phyloP scores from a whole-genome alignment of 2,113 vertebrate genomes.

The Polyodon spathula region DNA sequence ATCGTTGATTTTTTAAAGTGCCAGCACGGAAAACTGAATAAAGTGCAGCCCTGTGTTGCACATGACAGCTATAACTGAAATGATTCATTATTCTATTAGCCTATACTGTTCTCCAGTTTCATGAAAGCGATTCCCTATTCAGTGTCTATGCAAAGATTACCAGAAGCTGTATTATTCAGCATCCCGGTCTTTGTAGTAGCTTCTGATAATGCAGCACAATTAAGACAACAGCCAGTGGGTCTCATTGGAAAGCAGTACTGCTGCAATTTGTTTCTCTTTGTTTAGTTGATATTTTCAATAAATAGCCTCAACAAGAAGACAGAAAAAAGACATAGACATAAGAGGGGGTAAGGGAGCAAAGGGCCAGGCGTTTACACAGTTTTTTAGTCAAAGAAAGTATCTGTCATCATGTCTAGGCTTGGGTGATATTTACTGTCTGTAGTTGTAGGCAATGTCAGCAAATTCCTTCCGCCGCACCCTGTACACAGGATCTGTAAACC shows the following conservation, averaged over 20 bases:
- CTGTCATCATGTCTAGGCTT: neutral
- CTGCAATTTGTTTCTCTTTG: slow-evolving; percentile 47
- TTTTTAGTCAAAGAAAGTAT: no score
- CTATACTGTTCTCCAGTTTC: slow-evolving; percentile 37
- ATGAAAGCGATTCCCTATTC: slow-evolving; percentile 45
- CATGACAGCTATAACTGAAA: neutral
- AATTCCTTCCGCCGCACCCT: slow-evolving; percentile 83
- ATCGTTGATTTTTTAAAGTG: no score
- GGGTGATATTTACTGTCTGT: slow-evolving; percentile 76
- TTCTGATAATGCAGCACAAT: slow-evolving; percentile 44
- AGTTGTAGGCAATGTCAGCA: slow-evolving; percentile 91
- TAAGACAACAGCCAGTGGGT: slow-evolving; percentile 42
- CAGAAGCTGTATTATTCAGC: slow-evolving; percentile 33
- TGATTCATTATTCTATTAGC: slow-evolving; percentile 41
- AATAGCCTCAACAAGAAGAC: slow-evolving; percentile 31
- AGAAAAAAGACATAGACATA: slow-evolving; percentile 4
- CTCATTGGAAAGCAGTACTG: slow-evolving; percentile 26
- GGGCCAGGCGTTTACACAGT: neutral
- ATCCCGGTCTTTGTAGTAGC: slow-evolving; percentile 51
- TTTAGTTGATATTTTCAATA: slow-evolving; percentile 36
- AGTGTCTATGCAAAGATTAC: slow-evolving; percentile 32
- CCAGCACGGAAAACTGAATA: no score
- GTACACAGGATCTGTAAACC: slow-evolving; percentile 88
- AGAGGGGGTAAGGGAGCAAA: slow-evolving; percentile 6
- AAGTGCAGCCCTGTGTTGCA: no score